A percentile compares a stretch with the other conserved stretches of the same genome.
phyloP scores from a whole-genome alignment of 23 tunicate genomes.

The Pegea sp. region DNA sequence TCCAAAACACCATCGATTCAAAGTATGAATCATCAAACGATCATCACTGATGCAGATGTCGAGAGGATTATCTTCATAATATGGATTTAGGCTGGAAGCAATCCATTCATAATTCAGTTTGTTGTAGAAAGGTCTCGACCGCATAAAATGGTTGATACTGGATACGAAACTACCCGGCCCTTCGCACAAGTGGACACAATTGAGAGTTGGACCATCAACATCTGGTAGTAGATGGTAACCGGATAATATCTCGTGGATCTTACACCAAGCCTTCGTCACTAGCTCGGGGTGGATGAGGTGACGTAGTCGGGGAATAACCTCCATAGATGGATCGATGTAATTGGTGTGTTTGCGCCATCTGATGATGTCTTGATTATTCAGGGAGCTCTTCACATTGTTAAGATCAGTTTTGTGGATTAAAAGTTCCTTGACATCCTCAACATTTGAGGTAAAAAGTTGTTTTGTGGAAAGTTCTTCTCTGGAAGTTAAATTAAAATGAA shows the following conservation, averaged over 20 bases:
- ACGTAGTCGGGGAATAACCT: too few species aligned
- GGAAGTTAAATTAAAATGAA: too few species aligned
- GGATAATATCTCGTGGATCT: conserved; percentile 74
- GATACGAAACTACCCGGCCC: conserved; percentile 96
- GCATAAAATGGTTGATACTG: conserved; percentile 48
- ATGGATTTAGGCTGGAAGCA: conserved; percentile 78
- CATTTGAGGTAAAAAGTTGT: too few species aligned
- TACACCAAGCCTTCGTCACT: conserved; percentile 94
- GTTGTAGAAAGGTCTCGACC: conserved; percentile 1
- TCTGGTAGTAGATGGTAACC: conserved; percentile 39
- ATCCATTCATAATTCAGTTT: conserved; percentile 49
- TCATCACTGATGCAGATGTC: conserved; percentile 70
- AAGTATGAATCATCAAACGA: conserved; percentile 42
- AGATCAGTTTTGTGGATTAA: too few species aligned
- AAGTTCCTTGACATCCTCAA: too few species aligned
- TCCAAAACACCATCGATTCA: conserved; percentile 76
- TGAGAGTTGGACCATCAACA: not conserved
- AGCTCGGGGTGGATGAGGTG: conserved; percentile 70
- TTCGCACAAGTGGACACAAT: conserved; percentile 84
- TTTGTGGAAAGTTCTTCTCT: too few species aligned
- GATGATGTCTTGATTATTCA: too few species aligned
- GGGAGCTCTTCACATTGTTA: too few species aligned
- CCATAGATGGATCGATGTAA: too few species aligned
- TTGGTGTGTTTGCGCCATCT: too few species aligned
- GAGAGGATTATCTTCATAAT: conserved; percentile 74